phyloP scores from a whole-genome alignment of 2,797 vertebrate species.

The Pipistrellus nathusii region DNA sequence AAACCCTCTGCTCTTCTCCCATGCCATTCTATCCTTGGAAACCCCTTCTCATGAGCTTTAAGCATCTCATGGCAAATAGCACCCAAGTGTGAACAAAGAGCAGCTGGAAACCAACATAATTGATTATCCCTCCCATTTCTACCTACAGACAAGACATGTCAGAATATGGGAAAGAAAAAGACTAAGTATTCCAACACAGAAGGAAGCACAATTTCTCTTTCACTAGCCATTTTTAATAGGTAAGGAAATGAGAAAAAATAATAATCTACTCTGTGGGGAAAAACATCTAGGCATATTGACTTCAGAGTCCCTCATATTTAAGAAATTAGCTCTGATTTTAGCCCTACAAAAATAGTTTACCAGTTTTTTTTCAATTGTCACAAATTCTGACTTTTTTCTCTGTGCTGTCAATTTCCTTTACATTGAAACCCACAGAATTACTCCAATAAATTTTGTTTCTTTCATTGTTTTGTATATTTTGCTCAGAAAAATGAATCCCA shows the following conservation, averaged over 20 bases:
- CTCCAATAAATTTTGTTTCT: background rate
- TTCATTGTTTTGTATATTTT: background rate
- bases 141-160: background rate
- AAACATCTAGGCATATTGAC: background rate
- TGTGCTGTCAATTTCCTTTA: background rate
- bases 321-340: slow-evolving; percentile 4
- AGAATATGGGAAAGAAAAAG: background rate
- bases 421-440: slow-evolving; percentile 7
- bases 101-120: background rate
- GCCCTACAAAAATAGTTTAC: background rate
- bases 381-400: background rate
- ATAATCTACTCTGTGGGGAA: background rate
- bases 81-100: background rate
- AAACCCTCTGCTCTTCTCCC: background rate
- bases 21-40: background rate
- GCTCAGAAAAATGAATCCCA: background rate
- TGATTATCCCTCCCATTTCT: background rate
- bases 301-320: background rate
- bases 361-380: background rate
- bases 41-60: background rate
- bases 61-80: background rate
- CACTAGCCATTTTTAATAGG: background rate
- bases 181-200: slow-evolving; percentile 1
- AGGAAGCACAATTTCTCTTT: background rate
- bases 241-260: background rate